These are phyloP conservation scores for Aporrectodea caliginosa DNA, from an alignment of 1,140 invertebrate genomes.

Conservation along the genomic window DNA sequence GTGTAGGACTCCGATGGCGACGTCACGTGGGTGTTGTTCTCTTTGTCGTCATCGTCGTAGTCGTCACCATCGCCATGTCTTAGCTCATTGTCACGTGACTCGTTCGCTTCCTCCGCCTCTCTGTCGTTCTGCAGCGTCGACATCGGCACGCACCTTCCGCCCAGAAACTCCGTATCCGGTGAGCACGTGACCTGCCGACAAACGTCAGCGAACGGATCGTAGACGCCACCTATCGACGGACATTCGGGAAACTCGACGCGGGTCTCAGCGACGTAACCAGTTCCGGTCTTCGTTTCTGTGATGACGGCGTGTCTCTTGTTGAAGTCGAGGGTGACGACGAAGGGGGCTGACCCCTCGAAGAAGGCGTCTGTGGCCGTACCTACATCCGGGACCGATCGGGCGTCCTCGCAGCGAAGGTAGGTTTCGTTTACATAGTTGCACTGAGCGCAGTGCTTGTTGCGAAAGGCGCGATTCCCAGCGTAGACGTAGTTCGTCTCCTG, in stretches of 20 bases:
- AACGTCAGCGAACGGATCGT: slow-evolving; percentile 36
- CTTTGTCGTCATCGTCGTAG: neutral
- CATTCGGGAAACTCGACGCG: slow-evolving; percentile 28
- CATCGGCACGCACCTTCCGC: neutral
- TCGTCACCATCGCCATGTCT: neutral
- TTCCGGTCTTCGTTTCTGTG: neutral
- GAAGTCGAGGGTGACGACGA: slow-evolving; percentile 38
- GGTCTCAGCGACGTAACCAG: neutral
- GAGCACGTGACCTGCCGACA: slow-evolving; percentile 36
- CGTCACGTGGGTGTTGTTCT: neutral
- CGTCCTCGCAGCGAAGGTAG: slow-evolving; percentile 22
- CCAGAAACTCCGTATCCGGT: slow-evolving; percentile 17
- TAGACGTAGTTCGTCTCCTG: slow-evolving; percentile 14
- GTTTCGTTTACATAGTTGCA: slow-evolving; percentile 27
- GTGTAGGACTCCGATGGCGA: neutral
- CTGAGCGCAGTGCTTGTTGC: slow-evolving; percentile 24
- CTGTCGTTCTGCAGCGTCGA: slow-evolving; percentile 13
- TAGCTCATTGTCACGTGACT: neutral
- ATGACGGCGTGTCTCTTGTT: slow-evolving; percentile 22
- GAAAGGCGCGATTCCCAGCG: neutral
- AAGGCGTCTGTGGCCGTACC: neutral
- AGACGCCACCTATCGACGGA: slow-evolving; percentile 28
- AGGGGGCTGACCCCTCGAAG: slow-evolving; percentile 25
- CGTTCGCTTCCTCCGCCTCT: neutral
- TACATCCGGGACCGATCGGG: neutral